Evolutionary conservation across 2,797 vertebrate species (phyloP).

Genomic region (Ficedula albicollis): DNA sequence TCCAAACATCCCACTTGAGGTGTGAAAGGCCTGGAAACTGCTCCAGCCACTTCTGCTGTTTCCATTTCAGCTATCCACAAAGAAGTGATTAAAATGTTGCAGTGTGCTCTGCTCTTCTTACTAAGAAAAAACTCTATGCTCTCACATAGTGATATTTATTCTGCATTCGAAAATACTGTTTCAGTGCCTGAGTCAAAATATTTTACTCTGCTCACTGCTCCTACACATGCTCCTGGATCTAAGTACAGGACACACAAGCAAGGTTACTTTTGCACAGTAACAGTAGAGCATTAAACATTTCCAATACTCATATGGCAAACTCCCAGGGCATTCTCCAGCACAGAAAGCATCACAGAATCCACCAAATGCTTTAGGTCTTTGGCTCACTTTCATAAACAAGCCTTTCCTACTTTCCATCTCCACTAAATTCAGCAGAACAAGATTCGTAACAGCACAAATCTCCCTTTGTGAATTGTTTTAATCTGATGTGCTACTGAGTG

Average conservation of each 20-base stretch:
- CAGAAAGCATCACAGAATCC: not conserved
- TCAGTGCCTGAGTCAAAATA: not conserved
- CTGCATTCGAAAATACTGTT: not conserved
- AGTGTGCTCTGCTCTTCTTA: not conserved
- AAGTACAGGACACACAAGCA: not conserved
- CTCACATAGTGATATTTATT: not conserved
- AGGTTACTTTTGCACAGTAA: not conserved
- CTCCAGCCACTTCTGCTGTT: not conserved
- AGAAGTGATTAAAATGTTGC: not conserved
- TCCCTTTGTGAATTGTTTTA: not conserved
- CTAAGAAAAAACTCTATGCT: not conserved
- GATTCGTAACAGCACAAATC: not conserved
- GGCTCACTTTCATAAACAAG: not conserved
- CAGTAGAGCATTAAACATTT: not conserved
- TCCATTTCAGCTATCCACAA: not conserved
- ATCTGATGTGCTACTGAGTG: not conserved
- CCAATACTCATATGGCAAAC: not conserved
- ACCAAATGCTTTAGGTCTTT: not conserved
- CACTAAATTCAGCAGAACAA: not conserved
- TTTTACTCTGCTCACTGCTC: not conserved
- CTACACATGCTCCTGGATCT: not conserved
- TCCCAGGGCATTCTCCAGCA: not conserved
- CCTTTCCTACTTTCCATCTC: not conserved
- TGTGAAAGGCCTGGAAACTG: slow-evolving; percentile 31
- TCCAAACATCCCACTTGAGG: slow-evolving; percentile 16